Conservation (phyloP, 1,140 invertebrate species). For the Berghia stephanieae region DNA sequence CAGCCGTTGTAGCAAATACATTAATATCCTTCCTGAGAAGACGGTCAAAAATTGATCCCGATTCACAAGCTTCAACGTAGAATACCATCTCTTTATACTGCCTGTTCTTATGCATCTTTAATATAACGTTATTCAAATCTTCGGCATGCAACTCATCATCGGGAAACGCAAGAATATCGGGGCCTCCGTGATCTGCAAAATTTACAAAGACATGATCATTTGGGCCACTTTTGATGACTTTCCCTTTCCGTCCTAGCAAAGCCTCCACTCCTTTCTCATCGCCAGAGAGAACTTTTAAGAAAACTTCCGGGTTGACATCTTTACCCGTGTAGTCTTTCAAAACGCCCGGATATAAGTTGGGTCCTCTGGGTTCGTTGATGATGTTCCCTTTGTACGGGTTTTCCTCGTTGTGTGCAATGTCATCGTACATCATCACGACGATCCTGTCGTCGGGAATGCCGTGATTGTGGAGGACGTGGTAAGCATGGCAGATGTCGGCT, state of each 20-base stretch:
- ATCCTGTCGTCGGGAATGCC: slow-evolving; percentile 73
- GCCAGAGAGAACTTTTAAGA: slow-evolving; percentile 71
- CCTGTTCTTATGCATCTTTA: slow-evolving; percentile 68
- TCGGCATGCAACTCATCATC: slow-evolving; percentile 56
- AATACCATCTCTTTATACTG: slow-evolving; percentile 71
- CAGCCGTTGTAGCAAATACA: slow-evolving; percentile 75
- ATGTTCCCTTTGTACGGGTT: slow-evolving; percentile 73
- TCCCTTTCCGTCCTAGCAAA: slow-evolving; percentile 67
- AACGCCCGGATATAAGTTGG: slow-evolving; percentile 73
- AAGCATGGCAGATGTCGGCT: slow-evolving; percentile 75
- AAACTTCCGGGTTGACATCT: slow-evolving; percentile 71
- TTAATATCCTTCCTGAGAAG: slow-evolving; percentile 70
- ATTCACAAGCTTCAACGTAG: slow-evolving; percentile 77
- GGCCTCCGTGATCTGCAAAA: slow-evolving; percentile 76
- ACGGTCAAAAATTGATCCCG: slow-evolving; percentile 75
- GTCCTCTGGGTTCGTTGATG: slow-evolving; percentile 72
- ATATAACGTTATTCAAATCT: slow-evolving; percentile 66
- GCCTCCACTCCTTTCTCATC: slow-evolving; percentile 65
- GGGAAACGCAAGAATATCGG: slow-evolving; percentile 68
- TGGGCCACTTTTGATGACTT: slow-evolving; percentile 72
- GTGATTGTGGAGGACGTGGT: slow-evolving; percentile 71
- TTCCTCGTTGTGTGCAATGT: slow-evolving; percentile 71
- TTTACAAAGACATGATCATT: slow-evolving; percentile 75
- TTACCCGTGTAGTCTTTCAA: slow-evolving; percentile 72
- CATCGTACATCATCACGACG: slow-evolving; percentile 76